Evolutionary conservation across 2,888 invertebrate genomes (phyloP).

Genomic region (Clepsis dumicolana): DNA sequence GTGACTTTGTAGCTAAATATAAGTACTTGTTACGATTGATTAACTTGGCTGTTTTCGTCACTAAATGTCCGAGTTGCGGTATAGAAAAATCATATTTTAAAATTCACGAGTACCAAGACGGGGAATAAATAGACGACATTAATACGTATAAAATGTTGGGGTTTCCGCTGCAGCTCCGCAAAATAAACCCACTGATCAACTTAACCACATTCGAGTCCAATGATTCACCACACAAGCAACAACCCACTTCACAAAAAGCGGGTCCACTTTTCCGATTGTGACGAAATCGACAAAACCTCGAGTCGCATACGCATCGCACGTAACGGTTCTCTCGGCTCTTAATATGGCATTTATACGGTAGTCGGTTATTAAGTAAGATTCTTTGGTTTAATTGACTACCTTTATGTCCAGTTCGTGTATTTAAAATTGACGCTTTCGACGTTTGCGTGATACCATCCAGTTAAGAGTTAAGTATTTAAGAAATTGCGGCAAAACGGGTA

Average conservation of each 20-base stretch:
- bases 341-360: conserved; percentile 78
- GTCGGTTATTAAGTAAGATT: conserved; percentile 80
- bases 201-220: conserved; percentile 59
- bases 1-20: too few relatives aligned
- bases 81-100: too few relatives aligned
- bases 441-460: conserved; percentile 45
- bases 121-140: conserved; percentile 1
- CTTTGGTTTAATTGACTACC: conserved; percentile 72
- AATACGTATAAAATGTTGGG: conserved; percentile 22
- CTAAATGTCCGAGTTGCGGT: too few relatives aligned
- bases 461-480: conserved; percentile 12
- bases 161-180: conserved; percentile 21
- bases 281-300: conserved; percentile 65
- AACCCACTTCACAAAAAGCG: conserved; percentile 64
- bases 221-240: conserved; percentile 66
- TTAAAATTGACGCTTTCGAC: conserved; percentile 66
- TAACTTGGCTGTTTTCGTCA: too few relatives aligned
- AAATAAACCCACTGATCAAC: conserved; percentile 60
- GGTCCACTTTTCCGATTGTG: conserved; percentile 71
- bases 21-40: too few relatives aligned
- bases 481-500: conserved; percentile 2
- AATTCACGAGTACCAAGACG: too few relatives aligned
- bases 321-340: conserved; percentile 76
- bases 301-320: conserved; percentile 72
- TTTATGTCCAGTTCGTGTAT: conserved; percentile 67